Evolutionary conservation across 2,888 invertebrate species (phyloP).

Genomic region (Eilema caniola): DNA sequence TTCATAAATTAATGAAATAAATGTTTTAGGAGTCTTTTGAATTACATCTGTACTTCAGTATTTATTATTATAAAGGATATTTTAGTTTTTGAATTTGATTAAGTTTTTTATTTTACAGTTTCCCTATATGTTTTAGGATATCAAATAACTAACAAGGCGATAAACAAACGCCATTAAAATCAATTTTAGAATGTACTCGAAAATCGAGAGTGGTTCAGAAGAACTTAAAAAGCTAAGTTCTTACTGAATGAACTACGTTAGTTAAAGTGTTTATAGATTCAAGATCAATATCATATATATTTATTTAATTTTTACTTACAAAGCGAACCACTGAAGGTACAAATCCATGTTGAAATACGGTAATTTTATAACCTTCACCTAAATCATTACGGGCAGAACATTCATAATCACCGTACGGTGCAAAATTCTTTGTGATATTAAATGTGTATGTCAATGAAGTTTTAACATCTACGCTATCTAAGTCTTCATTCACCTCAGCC

Average conservation of each 20-base stretch:
- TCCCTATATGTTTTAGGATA: too few species aligned
- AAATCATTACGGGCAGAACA: conserved; percentile 67
- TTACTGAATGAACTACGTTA: neutral
- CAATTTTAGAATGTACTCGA: too few species aligned
- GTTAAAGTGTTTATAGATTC: neutral
- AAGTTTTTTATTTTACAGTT: too few species aligned
- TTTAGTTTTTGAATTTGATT: too few species aligned
- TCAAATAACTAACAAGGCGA: too few species aligned
- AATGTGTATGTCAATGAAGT: conserved; percentile 22
- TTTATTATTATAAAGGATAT: too few species aligned
- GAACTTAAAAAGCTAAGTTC: neutral
- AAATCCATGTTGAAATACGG: conserved; percentile 66
- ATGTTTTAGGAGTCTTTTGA: too few species aligned
- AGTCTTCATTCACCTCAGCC: neutral
- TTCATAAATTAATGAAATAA: too few species aligned
- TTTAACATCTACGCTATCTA: neutral
- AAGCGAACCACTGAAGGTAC: conserved; percentile 61
- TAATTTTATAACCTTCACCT: conserved; percentile 63
- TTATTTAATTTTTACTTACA: conserved; percentile 58
- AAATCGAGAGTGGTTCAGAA: neutral
- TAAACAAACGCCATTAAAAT: neutral
- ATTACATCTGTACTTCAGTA: too few species aligned
- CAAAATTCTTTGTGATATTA: conserved; percentile 55
- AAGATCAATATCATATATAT: neutral
- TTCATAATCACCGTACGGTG: conserved; percentile 68